phyloP scores from a whole-genome alignment of 2,113 vertebrate species.

The Calyptommatus sinebrachiatus region DNA sequence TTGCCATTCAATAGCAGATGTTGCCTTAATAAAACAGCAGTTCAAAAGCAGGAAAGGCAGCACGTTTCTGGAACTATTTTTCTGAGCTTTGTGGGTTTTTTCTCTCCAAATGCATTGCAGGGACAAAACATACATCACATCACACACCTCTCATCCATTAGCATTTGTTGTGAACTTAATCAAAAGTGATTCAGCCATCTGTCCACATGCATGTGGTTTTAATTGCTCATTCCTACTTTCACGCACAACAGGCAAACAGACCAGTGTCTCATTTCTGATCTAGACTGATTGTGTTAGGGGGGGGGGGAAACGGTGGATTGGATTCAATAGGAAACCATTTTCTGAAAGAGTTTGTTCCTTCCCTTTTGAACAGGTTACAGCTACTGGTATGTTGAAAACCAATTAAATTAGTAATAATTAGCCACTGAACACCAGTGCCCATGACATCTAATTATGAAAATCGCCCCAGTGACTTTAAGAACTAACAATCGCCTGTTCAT shows the following conservation, averaged over 20 bases:
- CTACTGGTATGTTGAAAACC: conserved; percentile 2
- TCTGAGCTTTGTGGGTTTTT: neutral
- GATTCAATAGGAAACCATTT: conserved; percentile 12
- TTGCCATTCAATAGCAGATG: neutral
- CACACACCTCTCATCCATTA: fast-evolving
- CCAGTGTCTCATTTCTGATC: conserved; percentile 6
- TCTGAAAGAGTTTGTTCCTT: neutral
- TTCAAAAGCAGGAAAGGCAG: neutral
- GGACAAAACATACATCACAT: neutral
- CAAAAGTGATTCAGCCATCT: conserved; percentile 5
- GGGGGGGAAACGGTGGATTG: conserved; percentile 17
- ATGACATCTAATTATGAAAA: conserved; percentile 32
- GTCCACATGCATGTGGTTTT: neutral
- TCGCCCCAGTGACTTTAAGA: conserved; percentile 25
- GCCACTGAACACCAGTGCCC: neutral
- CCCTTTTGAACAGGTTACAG: conserved; percentile 28
- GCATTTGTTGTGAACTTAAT: neutral
- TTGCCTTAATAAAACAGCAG: neutral
- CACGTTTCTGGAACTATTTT: neutral
- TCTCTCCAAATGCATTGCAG: neutral
- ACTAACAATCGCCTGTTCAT: neutral
- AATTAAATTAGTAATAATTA: conserved; percentile 35
- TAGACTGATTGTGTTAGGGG: neutral
- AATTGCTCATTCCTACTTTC: neutral
- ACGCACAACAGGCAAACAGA: conserved; percentile 14